These are phyloP conservation scores for Xylota sylvarum DNA, from an alignment of 2,888 invertebrate genomes.

Conservation along the genomic window DNA sequence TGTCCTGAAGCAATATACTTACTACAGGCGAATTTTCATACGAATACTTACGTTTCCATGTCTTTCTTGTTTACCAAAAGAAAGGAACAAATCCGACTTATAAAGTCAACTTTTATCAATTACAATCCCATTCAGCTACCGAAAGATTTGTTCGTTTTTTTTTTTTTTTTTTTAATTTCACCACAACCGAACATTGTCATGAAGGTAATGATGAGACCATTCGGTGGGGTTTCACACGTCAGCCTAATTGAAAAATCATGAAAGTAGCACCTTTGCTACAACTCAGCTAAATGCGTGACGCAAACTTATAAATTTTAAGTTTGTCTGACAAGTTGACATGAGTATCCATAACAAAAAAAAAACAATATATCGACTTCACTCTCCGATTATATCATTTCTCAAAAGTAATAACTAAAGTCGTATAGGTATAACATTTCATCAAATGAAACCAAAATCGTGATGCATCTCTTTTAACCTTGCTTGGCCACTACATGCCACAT, in stretches of 20 bases:
- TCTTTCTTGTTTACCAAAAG: too few species aligned
- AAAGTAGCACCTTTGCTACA: slow-evolving; percentile 41
- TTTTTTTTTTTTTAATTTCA: slow-evolving; percentile 20
- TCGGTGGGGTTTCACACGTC: slow-evolving; percentile 5
- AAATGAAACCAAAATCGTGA: slow-evolving; percentile 40
- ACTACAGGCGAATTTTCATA: too few species aligned
- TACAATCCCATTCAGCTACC: too few species aligned
- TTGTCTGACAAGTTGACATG: slow-evolving; percentile 1
- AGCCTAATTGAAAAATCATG: slow-evolving; percentile 45
- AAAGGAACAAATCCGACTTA: too few species aligned
- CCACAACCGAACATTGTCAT: slow-evolving; percentile 13
- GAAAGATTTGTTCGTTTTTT: too few species aligned
- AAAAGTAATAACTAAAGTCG: background rate
- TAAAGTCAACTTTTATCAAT: too few species aligned
- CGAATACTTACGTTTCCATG: too few species aligned
- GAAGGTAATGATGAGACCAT: slow-evolving; percentile 12
- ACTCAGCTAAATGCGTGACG: slow-evolving; percentile 28
- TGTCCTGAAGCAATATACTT: too few species aligned
- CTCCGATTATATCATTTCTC: slow-evolving; percentile 2
- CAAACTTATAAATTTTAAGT: slow-evolving; percentile 14
- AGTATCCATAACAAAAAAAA: background rate
- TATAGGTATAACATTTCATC: slow-evolving; percentile 8
- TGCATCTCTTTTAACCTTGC: slow-evolving; percentile 19
- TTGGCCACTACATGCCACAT: background rate
- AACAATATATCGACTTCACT: background rate